Percentiles rank a stretch among this genome's conserved stretches.
phyloP scores from a whole-genome alignment of 1,140 invertebrate genomes.

The Lepidurus couesii region DNA sequence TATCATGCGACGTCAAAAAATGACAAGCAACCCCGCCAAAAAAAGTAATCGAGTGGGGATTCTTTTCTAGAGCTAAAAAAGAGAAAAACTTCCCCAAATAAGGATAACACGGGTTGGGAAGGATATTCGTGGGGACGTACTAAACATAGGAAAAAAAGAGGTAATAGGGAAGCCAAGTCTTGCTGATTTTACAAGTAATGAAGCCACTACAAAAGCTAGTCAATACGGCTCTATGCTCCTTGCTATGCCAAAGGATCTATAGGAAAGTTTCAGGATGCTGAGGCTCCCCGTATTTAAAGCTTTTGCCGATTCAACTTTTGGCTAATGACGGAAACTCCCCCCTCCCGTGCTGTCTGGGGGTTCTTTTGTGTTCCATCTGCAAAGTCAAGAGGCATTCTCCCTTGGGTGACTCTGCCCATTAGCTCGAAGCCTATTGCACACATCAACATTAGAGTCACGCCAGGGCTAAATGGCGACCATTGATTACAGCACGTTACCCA shows the following conservation, averaged over 20 bases:
- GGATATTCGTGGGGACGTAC: no score
- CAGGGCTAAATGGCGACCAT: conserved; percentile 17
- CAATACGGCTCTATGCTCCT: not conserved
- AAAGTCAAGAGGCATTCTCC: conserved; percentile 15
- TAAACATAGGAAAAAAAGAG: no score
- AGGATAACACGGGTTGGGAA: no score
- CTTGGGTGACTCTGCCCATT: conserved; percentile 16
- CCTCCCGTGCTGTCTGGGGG: not conserved
- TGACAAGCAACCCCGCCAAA: not conserved
- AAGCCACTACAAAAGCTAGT: not conserved
- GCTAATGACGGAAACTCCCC: conserved; percentile 17
- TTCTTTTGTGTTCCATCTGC: conserved; percentile 16
- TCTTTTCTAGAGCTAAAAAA: not conserved
- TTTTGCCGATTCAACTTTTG: conserved; percentile 19
- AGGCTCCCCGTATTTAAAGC: not conserved
- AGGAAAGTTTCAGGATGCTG: not conserved
- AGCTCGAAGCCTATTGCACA: conserved; percentile 17
- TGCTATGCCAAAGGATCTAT: not conserved
- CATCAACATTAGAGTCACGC: conserved; percentile 17
- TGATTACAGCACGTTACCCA: conserved; percentile 21
- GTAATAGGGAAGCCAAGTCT: not conserved
- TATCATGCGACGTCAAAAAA: conserved; percentile 6
- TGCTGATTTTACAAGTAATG: not conserved
- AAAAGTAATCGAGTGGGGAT: not conserved
- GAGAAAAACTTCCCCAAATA: no score